Conservation (phyloP, 2,888 invertebrate species). For the Drosophila prostipennis region DNA sequence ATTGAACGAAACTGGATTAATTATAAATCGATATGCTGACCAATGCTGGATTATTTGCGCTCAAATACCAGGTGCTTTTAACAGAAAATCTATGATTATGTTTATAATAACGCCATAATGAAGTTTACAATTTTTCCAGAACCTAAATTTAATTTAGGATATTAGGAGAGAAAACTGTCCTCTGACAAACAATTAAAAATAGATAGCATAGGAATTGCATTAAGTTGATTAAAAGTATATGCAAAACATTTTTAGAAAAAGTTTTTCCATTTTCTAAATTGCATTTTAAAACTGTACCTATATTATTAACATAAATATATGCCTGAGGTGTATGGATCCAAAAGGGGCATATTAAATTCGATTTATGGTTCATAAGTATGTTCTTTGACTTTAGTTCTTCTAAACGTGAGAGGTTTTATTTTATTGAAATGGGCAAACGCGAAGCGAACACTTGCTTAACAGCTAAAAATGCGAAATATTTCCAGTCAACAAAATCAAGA, state of each 20-base stretch:
- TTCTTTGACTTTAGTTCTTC: not conserved
- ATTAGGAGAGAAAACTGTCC: not conserved
- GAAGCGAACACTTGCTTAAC: conserved; percentile 52
- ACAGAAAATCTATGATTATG: conserved; percentile 1
- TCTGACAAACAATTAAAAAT: not conserved
- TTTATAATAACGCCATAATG: not conserved
- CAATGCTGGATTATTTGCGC: conserved; percentile 14
- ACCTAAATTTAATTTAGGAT: not conserved
- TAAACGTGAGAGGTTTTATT: not conserved
- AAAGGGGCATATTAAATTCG: no score
- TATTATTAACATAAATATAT: no score
- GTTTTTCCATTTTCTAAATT: not conserved
- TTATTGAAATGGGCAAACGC: conserved; percentile 56
- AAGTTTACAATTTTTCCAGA: not conserved
- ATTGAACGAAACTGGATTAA: conserved; percentile 28
- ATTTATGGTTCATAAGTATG: not conserved
- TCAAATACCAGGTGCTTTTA: conserved; percentile 7
- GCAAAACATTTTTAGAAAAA: not conserved
- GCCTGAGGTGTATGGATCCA: not conserved
- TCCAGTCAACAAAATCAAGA: conserved; percentile 58
- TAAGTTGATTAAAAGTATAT: not conserved
- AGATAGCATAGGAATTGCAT: not conserved
- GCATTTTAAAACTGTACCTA: no score
- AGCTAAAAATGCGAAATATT: conserved; percentile 61
- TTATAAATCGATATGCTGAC: conserved; percentile 26